These are phyloP conservation scores for Parauchenoglanis ngamensis DNA, from an alignment of 2,797 vertebrate genomes.

Conservation along the genomic window DNA sequence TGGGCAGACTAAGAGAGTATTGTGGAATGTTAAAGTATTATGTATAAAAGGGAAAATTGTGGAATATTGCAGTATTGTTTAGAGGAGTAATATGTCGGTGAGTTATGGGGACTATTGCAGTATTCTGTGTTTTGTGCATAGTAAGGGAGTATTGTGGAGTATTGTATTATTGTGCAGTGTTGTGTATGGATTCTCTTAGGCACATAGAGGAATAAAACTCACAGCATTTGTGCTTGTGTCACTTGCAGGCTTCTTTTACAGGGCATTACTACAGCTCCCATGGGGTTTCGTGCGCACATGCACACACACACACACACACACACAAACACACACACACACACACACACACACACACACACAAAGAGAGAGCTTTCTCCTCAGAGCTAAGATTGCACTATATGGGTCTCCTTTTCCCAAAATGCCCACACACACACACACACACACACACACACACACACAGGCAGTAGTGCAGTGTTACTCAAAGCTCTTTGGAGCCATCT, in stretches of 20 bases:
- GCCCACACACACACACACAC: constrained; percentile 20
- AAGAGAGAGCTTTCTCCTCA: neutral
- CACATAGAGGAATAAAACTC: neutral
- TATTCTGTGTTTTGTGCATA: neutral
- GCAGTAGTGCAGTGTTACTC: neutral
- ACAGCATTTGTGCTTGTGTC: constrained; percentile 25
- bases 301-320: constrained; percentile 29
- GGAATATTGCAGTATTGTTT: neutral
- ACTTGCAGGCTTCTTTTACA: constrained; percentile 34
- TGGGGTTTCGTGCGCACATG: constrained; percentile 4
- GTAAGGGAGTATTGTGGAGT: neutral
- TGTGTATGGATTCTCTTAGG: constrained; percentile 9
- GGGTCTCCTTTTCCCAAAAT: constrained; percentile 12
- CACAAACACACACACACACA: constrained; percentile 28
- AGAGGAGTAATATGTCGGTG: neutral
- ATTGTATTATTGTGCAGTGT: neutral
- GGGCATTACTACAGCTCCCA: constrained; percentile 14
- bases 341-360: constrained; percentile 15
- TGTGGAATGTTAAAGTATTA: neutral
- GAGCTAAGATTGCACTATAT: constrained; percentile 10
- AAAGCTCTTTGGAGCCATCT: constrained; percentile 46
- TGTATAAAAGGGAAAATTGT: neutral
- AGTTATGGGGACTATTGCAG: neutral
- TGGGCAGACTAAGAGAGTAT: neutral
- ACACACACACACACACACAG: constrained; percentile 20